phyloP scores from a whole-genome alignment of 2,113 vertebrate genomes.

The Anser brachyrhynchus region DNA sequence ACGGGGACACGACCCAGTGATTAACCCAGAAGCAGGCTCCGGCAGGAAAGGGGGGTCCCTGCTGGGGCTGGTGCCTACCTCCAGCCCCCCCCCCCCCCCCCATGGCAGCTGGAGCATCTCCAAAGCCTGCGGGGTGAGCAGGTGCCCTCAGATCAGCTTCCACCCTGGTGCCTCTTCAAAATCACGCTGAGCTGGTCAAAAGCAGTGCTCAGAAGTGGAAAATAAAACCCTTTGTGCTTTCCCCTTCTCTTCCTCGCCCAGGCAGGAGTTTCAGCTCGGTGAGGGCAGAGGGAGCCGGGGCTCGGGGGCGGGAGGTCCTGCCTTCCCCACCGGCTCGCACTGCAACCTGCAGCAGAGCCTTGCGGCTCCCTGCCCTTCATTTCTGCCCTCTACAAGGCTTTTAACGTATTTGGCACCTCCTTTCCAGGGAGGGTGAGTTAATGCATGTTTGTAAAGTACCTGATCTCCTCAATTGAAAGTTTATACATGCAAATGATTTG shows the following conservation, averaged over 20 bases:
- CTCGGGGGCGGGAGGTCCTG: neutral
- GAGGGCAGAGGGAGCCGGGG: neutral
- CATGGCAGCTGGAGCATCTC: neutral
- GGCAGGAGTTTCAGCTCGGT: neutral
- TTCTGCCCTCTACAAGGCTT: neutral
- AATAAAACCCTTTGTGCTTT: neutral
- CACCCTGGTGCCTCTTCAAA: neutral
- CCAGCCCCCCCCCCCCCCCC: neutral
- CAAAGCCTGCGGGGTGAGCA: neutral
- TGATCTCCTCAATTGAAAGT: slow-evolving; percentile 32
- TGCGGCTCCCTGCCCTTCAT: neutral
- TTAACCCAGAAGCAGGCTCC: neutral
- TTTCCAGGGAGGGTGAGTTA: neutral
- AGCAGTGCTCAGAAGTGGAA: neutral
- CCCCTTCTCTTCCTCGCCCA: neutral
- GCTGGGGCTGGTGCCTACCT: neutral
- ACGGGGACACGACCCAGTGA: neutral
- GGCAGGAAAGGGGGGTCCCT: neutral
- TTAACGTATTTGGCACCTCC: neutral
- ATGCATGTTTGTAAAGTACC: slow-evolving; percentile 36
- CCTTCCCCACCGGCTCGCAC: neutral
- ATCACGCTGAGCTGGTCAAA: neutral
- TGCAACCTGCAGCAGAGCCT: neutral
- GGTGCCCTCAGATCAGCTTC: neutral
- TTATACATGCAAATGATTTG: slow-evolving; percentile 53